phyloP scores from a whole-genome alignment of 2,797 vertebrate genomes.

The Thalassophryne amazonica region DNA sequence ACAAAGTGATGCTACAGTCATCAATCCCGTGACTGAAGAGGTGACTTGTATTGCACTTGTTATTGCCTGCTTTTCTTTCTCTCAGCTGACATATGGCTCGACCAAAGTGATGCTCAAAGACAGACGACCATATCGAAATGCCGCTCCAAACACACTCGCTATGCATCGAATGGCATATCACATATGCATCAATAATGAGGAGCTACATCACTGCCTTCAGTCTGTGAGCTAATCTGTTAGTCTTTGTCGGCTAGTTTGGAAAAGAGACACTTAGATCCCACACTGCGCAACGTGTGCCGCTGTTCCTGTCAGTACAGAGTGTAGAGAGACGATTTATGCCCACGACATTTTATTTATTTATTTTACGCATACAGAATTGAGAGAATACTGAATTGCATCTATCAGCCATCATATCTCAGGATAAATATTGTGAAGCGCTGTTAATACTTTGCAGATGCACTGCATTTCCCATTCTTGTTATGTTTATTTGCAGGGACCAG shows the following conservation, averaged over 20 bases:
- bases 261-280: slow-evolving; percentile 36
- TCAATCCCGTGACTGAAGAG: slow-evolving; percentile 42
- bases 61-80: slow-evolving; percentile 60
- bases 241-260: slow-evolving; percentile 44
- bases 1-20: slow-evolving; percentile 48
- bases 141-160: slow-evolving; percentile 35
- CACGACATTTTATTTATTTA: too few species aligned
- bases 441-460: slow-evolving; percentile 26
- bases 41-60: slow-evolving; percentile 54
- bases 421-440: slow-evolving; percentile 32
- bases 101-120: slow-evolving; percentile 16
- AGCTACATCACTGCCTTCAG: slow-evolving; percentile 34
- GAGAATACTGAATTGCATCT: neutral
- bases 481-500: slow-evolving; percentile 7
- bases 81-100: slow-evolving; percentile 40
- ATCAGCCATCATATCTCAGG: slow-evolving; percentile 1
- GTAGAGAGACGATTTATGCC: slow-evolving; percentile 35
- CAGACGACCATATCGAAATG: slow-evolving; percentile 36
- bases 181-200: slow-evolving; percentile 42
- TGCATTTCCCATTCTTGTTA: slow-evolving; percentile 29
- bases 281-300: slow-evolving; percentile 32
- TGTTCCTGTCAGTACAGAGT: slow-evolving; percentile 18
- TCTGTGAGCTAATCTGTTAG: slow-evolving; percentile 40
- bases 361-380: slow-evolving; percentile 31
- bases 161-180: slow-evolving; percentile 22